Evolutionary conservation across 2,113 vertebrate species (phyloP).

Genomic region (Okapia johnstoni): DNA sequence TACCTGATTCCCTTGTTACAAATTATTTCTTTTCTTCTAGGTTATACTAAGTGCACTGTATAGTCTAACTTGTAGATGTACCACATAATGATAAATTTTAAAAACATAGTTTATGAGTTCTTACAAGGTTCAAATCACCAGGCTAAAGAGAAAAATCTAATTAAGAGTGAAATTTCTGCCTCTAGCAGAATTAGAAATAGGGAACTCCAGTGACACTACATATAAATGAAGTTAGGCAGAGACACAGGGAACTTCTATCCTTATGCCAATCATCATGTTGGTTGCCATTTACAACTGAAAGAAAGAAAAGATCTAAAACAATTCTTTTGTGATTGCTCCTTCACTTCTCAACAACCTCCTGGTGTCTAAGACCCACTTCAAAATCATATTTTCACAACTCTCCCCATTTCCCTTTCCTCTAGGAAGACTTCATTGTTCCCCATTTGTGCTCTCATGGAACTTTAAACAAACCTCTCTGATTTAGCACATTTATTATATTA

Average conservation of each 20-base stretch:
- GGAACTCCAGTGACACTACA: neutral
- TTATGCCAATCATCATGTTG: neutral
- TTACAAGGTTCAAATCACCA: neutral
- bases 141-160: neutral
- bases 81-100: neutral
- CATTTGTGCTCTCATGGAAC: neutral
- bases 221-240: neutral
- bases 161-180: neutral
- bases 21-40: constrained; percentile 7
- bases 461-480: neutral
- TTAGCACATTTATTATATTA: neutral
- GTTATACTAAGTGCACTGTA: neutral
- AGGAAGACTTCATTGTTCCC: neutral
- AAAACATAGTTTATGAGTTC: neutral
- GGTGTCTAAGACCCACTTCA: neutral
- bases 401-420: neutral
- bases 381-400: neutral
- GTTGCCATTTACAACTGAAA: neutral
- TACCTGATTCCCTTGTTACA: neutral
- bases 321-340: neutral
- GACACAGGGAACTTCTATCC: neutral
- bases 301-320: neutral
- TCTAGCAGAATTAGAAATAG: neutral
- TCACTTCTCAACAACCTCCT: neutral
- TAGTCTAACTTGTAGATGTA: neutral